phyloP scores from a whole-genome alignment of 2,888 invertebrate species.

The Mythimna impura region DNA sequence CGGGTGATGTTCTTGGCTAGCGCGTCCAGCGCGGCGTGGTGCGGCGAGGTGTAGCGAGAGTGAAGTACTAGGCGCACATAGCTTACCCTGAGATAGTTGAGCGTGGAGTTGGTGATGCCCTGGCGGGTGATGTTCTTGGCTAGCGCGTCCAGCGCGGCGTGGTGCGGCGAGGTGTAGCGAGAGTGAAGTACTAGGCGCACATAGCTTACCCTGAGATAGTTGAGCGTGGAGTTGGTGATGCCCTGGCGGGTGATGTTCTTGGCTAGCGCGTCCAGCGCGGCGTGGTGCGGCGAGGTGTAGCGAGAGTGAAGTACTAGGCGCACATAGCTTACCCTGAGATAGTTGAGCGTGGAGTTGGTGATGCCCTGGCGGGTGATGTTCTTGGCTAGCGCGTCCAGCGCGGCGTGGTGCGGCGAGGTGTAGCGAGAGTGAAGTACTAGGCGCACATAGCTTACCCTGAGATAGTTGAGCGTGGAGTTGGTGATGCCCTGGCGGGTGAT shows the following conservation, averaged over 20 bases:
- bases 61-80: slow-evolving; percentile 91
- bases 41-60: slow-evolving; percentile 81
- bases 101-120: slow-evolving; percentile 99
- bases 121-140: slow-evolving; percentile 98
- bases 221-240: slow-evolving; percentile 98
- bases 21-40: slow-evolving; percentile 96
- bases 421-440: slow-evolving; percentile 49
- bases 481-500: slow-evolving; percentile 99
- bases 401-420: slow-evolving; percentile 94
- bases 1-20: slow-evolving; percentile 97
- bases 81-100: slow-evolving; percentile 98
- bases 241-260: slow-evolving; percentile 99
- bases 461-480: slow-evolving; percentile 99
- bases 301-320: slow-evolving; percentile 75
- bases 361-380: slow-evolving; percentile 99
- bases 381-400: slow-evolving; percentile 98
- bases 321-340: slow-evolving; percentile 97
- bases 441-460: slow-evolving; percentile 96
- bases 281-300: slow-evolving; percentile 93
- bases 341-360: slow-evolving; percentile 99
- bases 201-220: slow-evolving; percentile 98
- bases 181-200: slow-evolving; percentile 87
- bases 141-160: slow-evolving; percentile 94
- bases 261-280: slow-evolving; percentile 97
- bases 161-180: slow-evolving; percentile 90